phyloP scores from a whole-genome alignment of 2,113 vertebrate genomes.

The Pelodiscus sinensis region DNA sequence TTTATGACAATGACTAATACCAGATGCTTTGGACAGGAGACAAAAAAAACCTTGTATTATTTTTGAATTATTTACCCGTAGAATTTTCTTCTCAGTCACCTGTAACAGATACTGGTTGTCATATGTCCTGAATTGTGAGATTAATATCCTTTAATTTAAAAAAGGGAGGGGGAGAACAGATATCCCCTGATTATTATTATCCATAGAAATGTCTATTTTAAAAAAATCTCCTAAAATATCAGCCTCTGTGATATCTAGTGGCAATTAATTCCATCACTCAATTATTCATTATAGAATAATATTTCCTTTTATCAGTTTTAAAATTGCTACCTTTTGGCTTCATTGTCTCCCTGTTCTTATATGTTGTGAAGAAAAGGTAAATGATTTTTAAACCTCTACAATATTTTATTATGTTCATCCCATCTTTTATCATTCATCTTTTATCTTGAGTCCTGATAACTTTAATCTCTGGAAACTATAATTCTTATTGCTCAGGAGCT shows the following conservation, averaged over 20 bases:
- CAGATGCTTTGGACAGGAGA: background rate
- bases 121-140: background rate
- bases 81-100: rapidly evolving
- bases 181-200: background rate
- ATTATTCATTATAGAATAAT: background rate
- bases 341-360: background rate
- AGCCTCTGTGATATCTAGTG: background rate
- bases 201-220: background rate
- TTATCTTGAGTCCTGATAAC: background rate
- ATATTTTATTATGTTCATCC: background rate
- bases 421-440: background rate
- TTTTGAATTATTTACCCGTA: background rate
- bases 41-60: background rate
- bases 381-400: background rate
- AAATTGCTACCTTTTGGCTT: background rate
- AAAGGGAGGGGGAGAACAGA: too few relatives aligned
- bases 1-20: background rate
- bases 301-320: background rate
- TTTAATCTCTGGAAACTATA: background rate
- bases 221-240: background rate
- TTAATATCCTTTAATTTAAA: background rate
- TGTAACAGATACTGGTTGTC: background rate
- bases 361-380: background rate
- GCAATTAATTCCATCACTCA: background rate
- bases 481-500: background rate